Conservation (phyloP, 2,888 invertebrate genomes). For the Drosophila melanocephala region DNA sequence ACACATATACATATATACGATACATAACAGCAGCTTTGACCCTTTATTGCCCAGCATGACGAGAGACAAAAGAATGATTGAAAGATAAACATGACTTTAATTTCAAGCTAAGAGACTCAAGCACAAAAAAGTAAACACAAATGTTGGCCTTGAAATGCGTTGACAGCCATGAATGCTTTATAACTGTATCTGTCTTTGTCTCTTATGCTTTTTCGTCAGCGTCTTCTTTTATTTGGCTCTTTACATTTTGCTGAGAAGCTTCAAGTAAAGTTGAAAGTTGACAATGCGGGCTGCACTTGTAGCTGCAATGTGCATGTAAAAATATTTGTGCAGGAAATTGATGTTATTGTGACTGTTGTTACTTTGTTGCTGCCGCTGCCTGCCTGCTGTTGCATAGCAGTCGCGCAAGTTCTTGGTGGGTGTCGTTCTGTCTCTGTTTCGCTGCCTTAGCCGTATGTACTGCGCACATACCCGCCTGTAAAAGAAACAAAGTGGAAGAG, state of each 20-base stretch:
- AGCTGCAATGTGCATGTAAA: conserved; percentile 53
- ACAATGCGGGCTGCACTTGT: conserved; percentile 37
- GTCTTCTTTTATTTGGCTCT: conserved; percentile 7
- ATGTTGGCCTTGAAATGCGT: conserved; percentile 29
- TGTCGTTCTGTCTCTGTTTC: conserved; percentile 14
- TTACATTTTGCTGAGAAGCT: conserved; percentile 21
- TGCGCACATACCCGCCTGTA: conserved; percentile 52
- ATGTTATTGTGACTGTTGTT: conserved; percentile 14
- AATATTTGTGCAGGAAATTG: conserved; percentile 40
- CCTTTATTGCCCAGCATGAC: not conserved
- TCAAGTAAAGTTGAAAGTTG: conserved; percentile 19
- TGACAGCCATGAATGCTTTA: not conserved
- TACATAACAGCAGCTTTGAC: not conserved
- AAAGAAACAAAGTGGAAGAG: conserved; percentile 19
- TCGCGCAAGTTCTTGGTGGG: conserved; percentile 33
- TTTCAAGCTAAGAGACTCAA: conserved; percentile 39
- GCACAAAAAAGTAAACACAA: conserved; percentile 34
- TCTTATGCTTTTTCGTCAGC: not conserved
- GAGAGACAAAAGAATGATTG: conserved; percentile 29
- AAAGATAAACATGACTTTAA: conserved; percentile 70
- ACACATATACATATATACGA: not conserved
- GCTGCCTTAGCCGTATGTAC: conserved; percentile 56
- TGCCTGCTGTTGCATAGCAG: conserved; percentile 52
- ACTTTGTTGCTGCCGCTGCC: conserved; percentile 39
- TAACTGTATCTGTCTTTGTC: not conserved